A percentile compares a stretch with the other conserved stretches of the same genome.
Evolutionary conservation across 2,888 invertebrate species (phyloP).

Genomic region (Leucozona laternaria): DNA sequence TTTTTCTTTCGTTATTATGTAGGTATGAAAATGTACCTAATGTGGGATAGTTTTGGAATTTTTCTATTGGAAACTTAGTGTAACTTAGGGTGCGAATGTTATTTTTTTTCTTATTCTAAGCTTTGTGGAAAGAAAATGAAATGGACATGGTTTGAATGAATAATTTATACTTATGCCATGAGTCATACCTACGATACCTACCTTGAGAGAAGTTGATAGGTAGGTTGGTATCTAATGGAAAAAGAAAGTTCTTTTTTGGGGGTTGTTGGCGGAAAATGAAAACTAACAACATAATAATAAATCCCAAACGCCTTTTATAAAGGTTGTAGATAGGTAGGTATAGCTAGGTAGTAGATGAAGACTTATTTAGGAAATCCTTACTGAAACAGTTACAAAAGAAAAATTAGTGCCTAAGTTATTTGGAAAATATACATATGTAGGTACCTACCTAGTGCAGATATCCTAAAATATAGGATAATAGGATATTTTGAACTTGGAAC

Average conservation of each 20-base stretch:
- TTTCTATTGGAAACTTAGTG: not conserved
- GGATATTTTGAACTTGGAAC: too few relatives aligned
- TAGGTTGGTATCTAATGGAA: too few relatives aligned
- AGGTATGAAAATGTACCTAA: not conserved
- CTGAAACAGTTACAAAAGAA: too few relatives aligned
- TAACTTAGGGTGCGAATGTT: slow-evolving; percentile 34
- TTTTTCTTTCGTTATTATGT: slow-evolving; percentile 44
- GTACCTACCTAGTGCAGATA: too few relatives aligned
- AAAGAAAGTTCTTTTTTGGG: not conserved
- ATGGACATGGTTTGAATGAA: slow-evolving; percentile 27
- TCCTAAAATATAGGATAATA: too few relatives aligned
- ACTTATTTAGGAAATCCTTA: too few relatives aligned
- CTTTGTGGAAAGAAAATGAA: not conserved
- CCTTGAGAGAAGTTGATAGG: not conserved
- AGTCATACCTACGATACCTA: not conserved
- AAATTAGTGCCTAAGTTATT: too few relatives aligned
- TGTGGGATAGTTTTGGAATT: slow-evolving; percentile 57
- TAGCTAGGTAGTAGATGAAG: not conserved
- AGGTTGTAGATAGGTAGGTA: not conserved
- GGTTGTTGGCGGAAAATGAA: not conserved
- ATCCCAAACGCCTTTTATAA: not conserved
- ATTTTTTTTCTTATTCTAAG: not conserved
- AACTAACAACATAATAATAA: not conserved
- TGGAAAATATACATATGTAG: too few relatives aligned
- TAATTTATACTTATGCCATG: not conserved